phyloP scores from a whole-genome alignment of 2,888 invertebrate genomes.

The Melangyna quadrimaculata region DNA sequence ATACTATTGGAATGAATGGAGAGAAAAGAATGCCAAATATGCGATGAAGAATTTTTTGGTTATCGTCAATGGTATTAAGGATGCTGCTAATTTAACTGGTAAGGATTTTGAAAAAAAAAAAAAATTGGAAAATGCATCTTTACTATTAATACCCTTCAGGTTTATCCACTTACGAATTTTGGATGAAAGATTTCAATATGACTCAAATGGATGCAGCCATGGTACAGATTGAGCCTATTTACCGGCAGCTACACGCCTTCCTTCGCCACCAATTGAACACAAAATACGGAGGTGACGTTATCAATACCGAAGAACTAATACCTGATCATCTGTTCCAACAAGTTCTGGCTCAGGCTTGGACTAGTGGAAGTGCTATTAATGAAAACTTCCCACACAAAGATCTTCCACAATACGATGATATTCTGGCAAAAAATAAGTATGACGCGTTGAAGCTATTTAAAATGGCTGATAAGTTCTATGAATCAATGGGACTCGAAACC shows the following conservation, averaged over 20 bases:
- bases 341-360: conserved; percentile 52
- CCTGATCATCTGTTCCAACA: conserved; percentile 87
- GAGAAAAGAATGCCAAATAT: conserved; percentile 73
- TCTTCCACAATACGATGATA: background rate
- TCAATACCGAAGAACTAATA: conserved; percentile 85
- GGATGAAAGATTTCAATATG: conserved; percentile 72
- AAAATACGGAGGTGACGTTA: conserved; percentile 85
- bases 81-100: background rate
- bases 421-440: background rate
- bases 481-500: conserved; percentile 25
- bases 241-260: conserved; percentile 89
- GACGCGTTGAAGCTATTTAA: background rate
- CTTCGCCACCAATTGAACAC: conserved; percentile 86
- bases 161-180: background rate
- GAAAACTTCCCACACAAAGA: background rate
- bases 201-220: conserved; percentile 85
- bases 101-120: background rate
- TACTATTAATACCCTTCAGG: too few species aligned
- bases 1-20: conserved; percentile 49
- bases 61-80: background rate
- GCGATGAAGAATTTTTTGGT: conserved; percentile 42
- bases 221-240: conserved; percentile 88
- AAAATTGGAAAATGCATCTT: too few species aligned
- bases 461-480: conserved; percentile 32
- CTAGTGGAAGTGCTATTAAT: background rate